Evolutionary conservation across 1,140 invertebrate species (phyloP), one percentile per base, ranked within the genome.

Genomic region (Diprion similis): DNA sequence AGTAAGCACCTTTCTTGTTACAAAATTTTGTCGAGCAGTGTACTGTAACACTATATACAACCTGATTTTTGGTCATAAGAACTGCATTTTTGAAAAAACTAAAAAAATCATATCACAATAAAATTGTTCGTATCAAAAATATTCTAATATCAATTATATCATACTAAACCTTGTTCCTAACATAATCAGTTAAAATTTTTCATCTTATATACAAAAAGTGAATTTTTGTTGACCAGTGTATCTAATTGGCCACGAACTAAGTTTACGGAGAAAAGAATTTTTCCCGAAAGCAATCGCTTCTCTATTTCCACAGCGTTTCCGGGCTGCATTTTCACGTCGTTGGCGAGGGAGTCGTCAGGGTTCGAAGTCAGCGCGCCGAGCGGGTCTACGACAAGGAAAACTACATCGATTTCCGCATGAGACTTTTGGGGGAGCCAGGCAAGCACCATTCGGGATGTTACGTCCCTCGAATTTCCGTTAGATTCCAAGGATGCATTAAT

Each of bases 331-430:
- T 98, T 83, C 96, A 97, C 89, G 96, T 98, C 10, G 94, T 97
- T 46, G 97, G 96, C 65, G 96, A 98, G 89, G 96, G 96, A 68
- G 95, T 97, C 59, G 96, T 98, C 3, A 89, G 94, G 76, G 91
- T 96, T 10, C 90, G 92, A 47, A 94, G 94, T 48, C 92, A 93
- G 59, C 90, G 95, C 10, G 93, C 95, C 81, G 95, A 97, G 77
- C 90, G 94, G 78, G 91, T 95, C 7, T 95, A 94, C 85, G 96
- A 98, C 84, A 94, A 95, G 84, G 97, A 98, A 87, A 97, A 97
- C 84, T 98, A 98, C 84, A 98, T 98, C 77, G 96, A 98, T 87
- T 98, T 98, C 86, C 91, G 96, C 75, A 97, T 98, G 95, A 89
- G 95, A 82, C 89, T 98, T 8, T 89, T 98, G 3, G 96, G 96